Evolutionary conservation across 2,113 vertebrate genomes (phyloP).

Genomic region (Anguilla rostrata): DNA sequence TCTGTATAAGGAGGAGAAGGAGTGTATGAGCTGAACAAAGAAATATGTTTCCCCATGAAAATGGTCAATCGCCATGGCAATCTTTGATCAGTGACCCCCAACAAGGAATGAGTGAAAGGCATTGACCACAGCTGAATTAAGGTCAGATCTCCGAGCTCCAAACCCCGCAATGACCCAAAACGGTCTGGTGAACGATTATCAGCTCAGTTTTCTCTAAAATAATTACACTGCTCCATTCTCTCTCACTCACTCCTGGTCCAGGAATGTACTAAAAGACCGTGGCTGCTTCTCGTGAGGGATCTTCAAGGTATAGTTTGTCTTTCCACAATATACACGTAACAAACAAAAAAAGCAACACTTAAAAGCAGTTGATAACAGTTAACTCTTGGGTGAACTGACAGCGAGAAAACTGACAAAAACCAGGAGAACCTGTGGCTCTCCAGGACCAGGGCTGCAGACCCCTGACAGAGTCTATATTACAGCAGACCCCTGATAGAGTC

Average conservation of each 20-base stretch:
- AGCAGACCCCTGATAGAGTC: too few species aligned
- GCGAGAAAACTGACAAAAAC: too few species aligned
- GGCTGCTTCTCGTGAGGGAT: neutral
- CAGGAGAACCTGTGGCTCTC: too few species aligned
- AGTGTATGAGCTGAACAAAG: neutral
- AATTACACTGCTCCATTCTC: neutral
- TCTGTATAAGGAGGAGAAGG: neutral
- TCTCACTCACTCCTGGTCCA: neutral
- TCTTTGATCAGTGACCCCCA: constrained; percentile 31
- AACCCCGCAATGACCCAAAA: too few species aligned
- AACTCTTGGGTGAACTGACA: too few species aligned
- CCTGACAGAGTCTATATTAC: too few species aligned
- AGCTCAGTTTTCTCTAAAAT: neutral
- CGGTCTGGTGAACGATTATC: neutral
- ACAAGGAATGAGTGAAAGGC: constrained; percentile 37
- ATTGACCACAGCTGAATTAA: constrained; percentile 35
- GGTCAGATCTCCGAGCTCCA: neutral
- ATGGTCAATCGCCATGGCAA: constrained; percentile 33
- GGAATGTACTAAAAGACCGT: neutral
- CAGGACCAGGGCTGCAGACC: too few species aligned
- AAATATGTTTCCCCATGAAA: constrained; percentile 41
- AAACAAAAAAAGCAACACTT: too few species aligned
- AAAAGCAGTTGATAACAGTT: too few species aligned
- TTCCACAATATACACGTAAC: too few species aligned
- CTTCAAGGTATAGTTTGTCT: too few species aligned